Evolutionary conservation across 1,140 invertebrate species (phyloP), one percentile per base, ranked within the genome.

Genomic region (Heliconius hermathena): DNA sequence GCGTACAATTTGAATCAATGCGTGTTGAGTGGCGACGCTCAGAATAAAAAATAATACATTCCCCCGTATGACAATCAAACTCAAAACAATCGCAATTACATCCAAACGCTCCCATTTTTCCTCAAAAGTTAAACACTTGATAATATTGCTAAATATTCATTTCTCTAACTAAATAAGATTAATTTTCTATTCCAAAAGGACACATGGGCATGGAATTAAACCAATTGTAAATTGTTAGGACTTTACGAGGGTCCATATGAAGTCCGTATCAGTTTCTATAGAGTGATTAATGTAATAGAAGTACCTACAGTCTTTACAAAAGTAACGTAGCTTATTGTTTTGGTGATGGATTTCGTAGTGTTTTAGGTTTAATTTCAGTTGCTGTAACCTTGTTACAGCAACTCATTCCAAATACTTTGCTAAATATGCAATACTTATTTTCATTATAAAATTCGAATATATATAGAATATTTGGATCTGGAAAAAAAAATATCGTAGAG

Each of bases 141-240:
- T 66, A 66, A 66, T 57, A 57, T 57, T 9, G n/a, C 29, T 75
- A 75, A 77, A 46, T 52, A 71, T 52, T 72, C 38, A 49, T 33
- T 49, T 77, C 16, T 1, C 70, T 33, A 71, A 72, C 38, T 52
- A 72, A 77, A 66, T 49, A 72, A 49, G 41, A 52, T 71, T 77
- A 71, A 77, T 72, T 46, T 38, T 22, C 76, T 71, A 77, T 77
- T 77, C 49, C 29, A 71, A 77, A 71, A 54, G 76, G 26, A 71
- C 29, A 71, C 29, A 41, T 22, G 74, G 46, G 70, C 71, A 52
- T 71, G n/a, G 41, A 77, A 72, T 77, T 72, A 72, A 77, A 77
- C 76, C 76, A 77, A 77, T 77, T 36, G 41, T 54, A 71, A 71
- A 29, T 52, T 72, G 76, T 75, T 75, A 72, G 41, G 76, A 71